Evolutionary conservation across 2,113 vertebrate genomes (phyloP), one percentile per base, ranked within the genome.

Genomic region (Centropristis striata): DNA sequence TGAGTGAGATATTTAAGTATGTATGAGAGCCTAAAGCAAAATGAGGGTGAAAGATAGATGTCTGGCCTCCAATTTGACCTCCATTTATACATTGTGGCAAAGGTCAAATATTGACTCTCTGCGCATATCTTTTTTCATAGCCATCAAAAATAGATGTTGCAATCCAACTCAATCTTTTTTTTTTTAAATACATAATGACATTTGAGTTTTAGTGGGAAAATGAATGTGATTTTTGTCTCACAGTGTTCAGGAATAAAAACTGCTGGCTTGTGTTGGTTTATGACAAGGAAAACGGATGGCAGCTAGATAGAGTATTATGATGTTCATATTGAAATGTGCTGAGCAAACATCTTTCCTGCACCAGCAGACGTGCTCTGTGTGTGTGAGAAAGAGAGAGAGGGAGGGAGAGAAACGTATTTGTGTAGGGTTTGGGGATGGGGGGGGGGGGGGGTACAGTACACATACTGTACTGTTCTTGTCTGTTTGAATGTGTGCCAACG

Each of bases 311-410:
- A 91, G 73, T 86, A 86, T 89, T 83, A 86, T 84, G 84, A 92
- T 91, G 87, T 92, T 90, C 88, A 80, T 88, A 84, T 81, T 89
- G 80, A 92, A 92, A 91, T 89, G 60, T 91, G 92, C 88, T 90
- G 93, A 92, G 87, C 88, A 89, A 89, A 89, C 92, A 91, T 54
- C 81, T 91, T 32, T 92, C 71, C 70, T 86, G 81, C 78, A 65
- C 47, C 75, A 78, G 86, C 75, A 84, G 65, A 85, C 67, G 27
- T 84, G 78, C 74, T 81, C 53, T 41, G 75, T 60, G 68, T 47
- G 78, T 71, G 83, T 20, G 76, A 39, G 63, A 25, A 23, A 41
- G 47, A 53, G 50, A 32, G 47, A 14, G 69, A 25, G 73, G 25
- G 64, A 64, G 70, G 28, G 60, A 66, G 39, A 39, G 60, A 47